Evolutionary conservation across 2,888 invertebrate species (phyloP).

Genomic region (Cosmia pyralina): DNA sequence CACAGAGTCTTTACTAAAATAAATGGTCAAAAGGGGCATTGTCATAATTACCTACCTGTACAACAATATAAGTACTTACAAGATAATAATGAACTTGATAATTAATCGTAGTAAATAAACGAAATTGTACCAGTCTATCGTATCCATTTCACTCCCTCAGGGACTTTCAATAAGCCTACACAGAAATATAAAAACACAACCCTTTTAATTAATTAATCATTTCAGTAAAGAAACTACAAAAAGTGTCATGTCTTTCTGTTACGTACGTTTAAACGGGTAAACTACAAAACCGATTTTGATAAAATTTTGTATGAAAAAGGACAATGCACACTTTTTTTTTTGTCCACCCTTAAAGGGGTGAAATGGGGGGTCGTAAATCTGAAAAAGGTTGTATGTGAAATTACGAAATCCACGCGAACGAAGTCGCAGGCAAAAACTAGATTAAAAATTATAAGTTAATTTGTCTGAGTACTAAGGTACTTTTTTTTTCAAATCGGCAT

Average conservation of each 20-base stretch:
- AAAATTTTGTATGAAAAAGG: background rate
- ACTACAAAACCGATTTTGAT: background rate
- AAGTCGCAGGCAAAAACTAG: background rate
- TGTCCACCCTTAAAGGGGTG: no score
- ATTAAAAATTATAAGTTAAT: slow-evolving; percentile 23
- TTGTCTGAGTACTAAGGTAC: slow-evolving; percentile 28
- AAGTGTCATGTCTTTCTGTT: background rate
- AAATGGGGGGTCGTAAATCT: background rate
- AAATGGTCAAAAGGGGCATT: background rate
- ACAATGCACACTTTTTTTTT: background rate
- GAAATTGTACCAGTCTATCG: slow-evolving; percentile 20
- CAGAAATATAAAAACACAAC: slow-evolving; percentile 19
- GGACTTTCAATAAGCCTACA: slow-evolving; percentile 24
- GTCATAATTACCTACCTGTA: background rate
- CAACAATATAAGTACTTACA: background rate
- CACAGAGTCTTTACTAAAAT: background rate
- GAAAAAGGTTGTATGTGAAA: background rate
- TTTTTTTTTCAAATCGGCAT: slow-evolving; percentile 6
- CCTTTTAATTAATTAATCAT: slow-evolving; percentile 39
- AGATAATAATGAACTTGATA: slow-evolving; percentile 11
- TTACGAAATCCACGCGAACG: background rate
- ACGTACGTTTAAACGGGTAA: no score
- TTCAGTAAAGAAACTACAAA: background rate
- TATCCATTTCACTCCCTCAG: slow-evolving; percentile 23
- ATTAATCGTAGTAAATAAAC: slow-evolving; percentile 17